Evolutionary conservation across 1,140 invertebrate genomes (phyloP), one percentile per base, ranked within the genome.

Genomic region (Parasteatoda tepidariorum): DNA sequence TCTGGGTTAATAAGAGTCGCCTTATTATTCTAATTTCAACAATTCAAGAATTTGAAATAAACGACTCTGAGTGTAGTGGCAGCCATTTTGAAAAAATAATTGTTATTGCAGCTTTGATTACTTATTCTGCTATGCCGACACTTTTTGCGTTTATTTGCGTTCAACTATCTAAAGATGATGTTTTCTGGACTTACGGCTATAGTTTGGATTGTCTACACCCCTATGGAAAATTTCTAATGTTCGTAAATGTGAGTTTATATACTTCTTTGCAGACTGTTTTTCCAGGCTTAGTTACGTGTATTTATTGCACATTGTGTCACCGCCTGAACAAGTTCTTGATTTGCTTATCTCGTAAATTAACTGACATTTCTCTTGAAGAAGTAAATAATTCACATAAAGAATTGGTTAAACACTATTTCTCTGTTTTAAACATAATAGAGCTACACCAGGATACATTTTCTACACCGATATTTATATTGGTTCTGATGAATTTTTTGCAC

Each of bases 151-250:
- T 75, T 18, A 30, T 75, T 11, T 61, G 31, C 7, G 22, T 62
- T 6, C 22, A 31, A 28, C 41, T 30, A 1, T 28, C 22, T 3
- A 75, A 30, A 6, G 33, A 33, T 13, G 73, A 75, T 26, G 33
- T 11, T 7, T 41, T 75, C 9, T 75, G 73, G 73, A 75, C 73
- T 2, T 75, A 28, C 57, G 57, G 73, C 2, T 75, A 62, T 30
- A 62, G 59, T 18, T 11, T 62, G 6, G 73, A 59, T 34, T n/a
- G 62, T 26, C 7, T 75, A 7, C n/a, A 28, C 9, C n/a, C n/a
- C 0, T 75, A n/a, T 13, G 31, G 31, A 1, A 75, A 62, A n/a
- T 6, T 62, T 11, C 13, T 75, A 5, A 9, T 61, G 2, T 75
- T 75, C 38, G 24, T 38, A 3, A 62, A 38, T 7, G 57, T 75